These are phyloP conservation scores for Drosophila sucinea DNA, from an alignment of 1,140 invertebrate species.

Conservation along the genomic window DNA sequence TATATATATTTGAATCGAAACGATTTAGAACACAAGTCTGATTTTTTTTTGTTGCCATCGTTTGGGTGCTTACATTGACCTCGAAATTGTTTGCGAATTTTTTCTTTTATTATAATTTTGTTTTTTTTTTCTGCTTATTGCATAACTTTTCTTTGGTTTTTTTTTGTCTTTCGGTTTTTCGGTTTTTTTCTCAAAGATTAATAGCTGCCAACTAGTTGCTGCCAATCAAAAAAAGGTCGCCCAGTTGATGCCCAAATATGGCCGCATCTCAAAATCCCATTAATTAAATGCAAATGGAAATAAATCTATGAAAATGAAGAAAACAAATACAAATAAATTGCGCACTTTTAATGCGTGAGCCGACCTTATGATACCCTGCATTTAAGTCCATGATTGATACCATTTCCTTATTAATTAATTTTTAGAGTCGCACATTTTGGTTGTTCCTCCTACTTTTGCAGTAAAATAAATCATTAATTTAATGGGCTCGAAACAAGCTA, in stretches of 20 bases:
- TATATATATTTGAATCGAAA: background rate
- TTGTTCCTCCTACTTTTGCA: no score
- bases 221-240: conserved; percentile 78
- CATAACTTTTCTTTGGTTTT: conserved; percentile 44
- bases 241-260: conserved; percentile 73
- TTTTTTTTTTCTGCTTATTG: conserved; percentile 34
- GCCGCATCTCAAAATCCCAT: conserved; percentile 52
- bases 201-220: conserved; percentile 72
- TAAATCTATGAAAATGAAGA: conserved; percentile 59
- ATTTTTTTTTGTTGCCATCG: conserved; percentile 8
- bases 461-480: no score
- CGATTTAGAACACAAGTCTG: conserved; percentile 51
- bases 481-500: no score
- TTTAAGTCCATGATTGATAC: no score
- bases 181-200: conserved; percentile 52
- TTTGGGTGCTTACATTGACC: conserved; percentile 18
- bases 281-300: conserved; percentile 79
- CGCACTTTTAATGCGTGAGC: background rate
- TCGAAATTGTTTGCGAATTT: conserved; percentile 43
- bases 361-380: background rate
- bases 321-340: conserved; percentile 47
- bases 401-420: no score
- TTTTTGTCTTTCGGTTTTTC: conserved; percentile 10
- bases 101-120: conserved; percentile 14
- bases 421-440: no score